Evolutionary conservation across 2,888 invertebrate genomes (phyloP).

Genomic region (Pandemis corylana): DNA sequence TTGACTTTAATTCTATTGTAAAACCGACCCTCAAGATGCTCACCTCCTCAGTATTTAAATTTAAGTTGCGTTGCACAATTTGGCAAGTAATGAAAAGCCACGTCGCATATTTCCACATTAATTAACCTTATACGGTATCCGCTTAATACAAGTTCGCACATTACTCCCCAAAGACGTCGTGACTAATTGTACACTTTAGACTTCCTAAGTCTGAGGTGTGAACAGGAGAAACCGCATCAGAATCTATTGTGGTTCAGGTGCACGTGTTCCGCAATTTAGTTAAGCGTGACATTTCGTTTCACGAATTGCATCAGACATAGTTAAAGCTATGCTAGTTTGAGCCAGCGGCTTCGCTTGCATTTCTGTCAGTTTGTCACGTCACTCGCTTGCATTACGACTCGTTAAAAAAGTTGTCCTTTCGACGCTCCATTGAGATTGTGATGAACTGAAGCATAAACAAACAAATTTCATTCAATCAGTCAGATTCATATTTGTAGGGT

Average conservation of each 20-base stretch:
- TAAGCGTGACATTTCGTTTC: slow-evolving; percentile 24
- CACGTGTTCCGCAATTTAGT: slow-evolving; percentile 10
- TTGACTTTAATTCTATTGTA: not conserved
- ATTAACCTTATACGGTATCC: slow-evolving; percentile 40
- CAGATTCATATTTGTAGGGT: not conserved
- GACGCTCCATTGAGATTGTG: not conserved
- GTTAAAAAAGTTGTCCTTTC: not conserved
- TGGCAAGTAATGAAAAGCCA: slow-evolving; percentile 5
- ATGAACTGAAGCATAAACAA: not conserved
- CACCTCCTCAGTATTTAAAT: not conserved
- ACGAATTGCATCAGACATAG: not conserved
- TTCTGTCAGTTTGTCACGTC: not conserved
- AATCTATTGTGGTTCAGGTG: slow-evolving; percentile 35
- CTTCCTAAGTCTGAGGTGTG: slow-evolving; percentile 26
- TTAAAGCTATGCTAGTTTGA: not conserved
- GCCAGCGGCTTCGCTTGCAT: not conserved
- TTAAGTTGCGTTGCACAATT: not conserved
- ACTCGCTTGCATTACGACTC: not conserved
- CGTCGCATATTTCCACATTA: slow-evolving; percentile 29
- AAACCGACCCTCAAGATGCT: not conserved
- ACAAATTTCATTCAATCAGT: not conserved
- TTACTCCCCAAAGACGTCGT: slow-evolving; percentile 41
- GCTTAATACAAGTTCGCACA: slow-evolving; percentile 50
- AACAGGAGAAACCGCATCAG: slow-evolving; percentile 31
- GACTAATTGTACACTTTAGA: slow-evolving; percentile 40